A percentile compares a stretch with the other conserved stretches of the same genome.
Evolutionary conservation across 2,113 vertebrate genomes (phyloP).

Genomic region (Scomber colias): DNA sequence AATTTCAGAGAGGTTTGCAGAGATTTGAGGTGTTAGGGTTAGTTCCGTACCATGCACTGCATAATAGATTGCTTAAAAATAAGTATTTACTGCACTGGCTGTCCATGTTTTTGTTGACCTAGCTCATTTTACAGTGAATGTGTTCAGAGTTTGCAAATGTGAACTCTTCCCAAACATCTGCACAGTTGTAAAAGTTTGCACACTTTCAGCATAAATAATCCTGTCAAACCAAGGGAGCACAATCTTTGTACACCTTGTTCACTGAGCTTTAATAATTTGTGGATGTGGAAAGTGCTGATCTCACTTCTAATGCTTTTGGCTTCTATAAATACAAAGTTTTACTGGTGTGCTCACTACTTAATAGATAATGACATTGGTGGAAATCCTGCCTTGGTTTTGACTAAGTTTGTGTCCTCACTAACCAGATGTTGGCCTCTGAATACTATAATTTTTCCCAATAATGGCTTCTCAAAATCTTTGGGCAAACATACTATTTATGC

Average conservation of each 20-base stretch:
- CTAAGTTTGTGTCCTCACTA: background rate
- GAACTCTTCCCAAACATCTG: slow-evolving; percentile 13
- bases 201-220: slow-evolving; percentile 30
- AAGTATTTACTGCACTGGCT: background rate
- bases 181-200: background rate
- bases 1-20: background rate
- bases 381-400: background rate
- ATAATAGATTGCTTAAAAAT: background rate
- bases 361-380: background rate
- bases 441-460: background rate
- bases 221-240: slow-evolving; percentile 8
- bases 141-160: background rate
- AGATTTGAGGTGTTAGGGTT: background rate
- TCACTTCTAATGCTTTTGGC: background rate
- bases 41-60: background rate
- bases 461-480: background rate
- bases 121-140: background rate
- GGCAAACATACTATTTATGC: background rate
- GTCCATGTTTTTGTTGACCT: background rate
- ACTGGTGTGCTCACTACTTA: background rate
- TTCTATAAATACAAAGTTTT: slow-evolving; percentile 14
- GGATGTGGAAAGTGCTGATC: background rate
- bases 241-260: slow-evolving; percentile 7
- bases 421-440: background rate
- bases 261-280: slow-evolving; percentile 17